Conservation (phyloP, 2,113 vertebrate genomes). For the Phrynocephalus versicolor region DNA sequence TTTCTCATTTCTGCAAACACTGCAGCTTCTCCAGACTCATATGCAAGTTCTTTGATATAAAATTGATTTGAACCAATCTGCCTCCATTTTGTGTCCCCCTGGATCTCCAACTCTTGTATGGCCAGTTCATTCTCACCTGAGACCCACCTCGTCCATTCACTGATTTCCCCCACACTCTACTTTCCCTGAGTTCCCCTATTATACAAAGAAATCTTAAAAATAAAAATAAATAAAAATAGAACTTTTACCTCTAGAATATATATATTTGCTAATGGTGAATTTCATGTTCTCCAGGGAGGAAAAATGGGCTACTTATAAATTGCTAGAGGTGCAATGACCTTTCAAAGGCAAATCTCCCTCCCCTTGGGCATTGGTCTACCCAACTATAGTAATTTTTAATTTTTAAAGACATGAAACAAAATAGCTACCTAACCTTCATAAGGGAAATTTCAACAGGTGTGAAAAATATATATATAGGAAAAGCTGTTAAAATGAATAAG, state of each 20-base stretch:
- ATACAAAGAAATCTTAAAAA: not conserved
- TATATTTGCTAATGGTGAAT: not conserved
- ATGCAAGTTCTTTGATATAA: too few species aligned
- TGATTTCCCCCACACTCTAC: not conserved
- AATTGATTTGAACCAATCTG: too few species aligned
- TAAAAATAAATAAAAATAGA: not conserved
- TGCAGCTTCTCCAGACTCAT: too few species aligned
- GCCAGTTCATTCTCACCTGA: not conserved
- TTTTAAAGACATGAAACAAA: constrained; percentile 7
- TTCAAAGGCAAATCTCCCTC: not conserved
- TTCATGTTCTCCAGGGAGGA: not conserved
- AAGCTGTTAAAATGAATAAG: constrained; percentile 35
- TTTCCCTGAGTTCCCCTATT: not conserved
- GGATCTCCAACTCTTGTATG: too few species aligned
- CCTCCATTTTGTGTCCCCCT: too few species aligned
- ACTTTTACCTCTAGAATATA: not conserved
- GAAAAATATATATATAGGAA: not conserved
- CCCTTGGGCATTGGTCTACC: not conserved
- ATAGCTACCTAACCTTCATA: not conserved
- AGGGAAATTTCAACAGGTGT: not conserved
- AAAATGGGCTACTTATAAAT: not conserved
- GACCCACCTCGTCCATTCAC: not conserved
- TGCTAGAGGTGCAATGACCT: not conserved
- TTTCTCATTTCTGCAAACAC: too few species aligned
- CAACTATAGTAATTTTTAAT: not conserved